These are phyloP conservation scores for Menidia beryllina DNA, from an alignment of 2,113 vertebrate species.

Conservation along the genomic window DNA sequence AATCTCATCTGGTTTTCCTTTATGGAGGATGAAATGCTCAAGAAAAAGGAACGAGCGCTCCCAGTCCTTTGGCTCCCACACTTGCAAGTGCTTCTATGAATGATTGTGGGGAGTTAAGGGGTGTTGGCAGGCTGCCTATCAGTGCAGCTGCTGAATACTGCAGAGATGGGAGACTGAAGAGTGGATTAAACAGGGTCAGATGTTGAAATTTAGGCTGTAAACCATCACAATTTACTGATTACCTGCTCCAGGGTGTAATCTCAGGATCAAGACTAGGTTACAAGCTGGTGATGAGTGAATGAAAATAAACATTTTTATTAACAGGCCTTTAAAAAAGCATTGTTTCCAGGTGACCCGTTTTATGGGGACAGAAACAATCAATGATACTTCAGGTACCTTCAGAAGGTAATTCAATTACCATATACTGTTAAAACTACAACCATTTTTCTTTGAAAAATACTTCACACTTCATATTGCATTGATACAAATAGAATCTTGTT, in stretches of 20 bases:
- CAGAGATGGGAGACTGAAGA: conserved; percentile 56
- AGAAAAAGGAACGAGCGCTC: conserved; percentile 65
- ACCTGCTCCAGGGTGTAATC: conserved; percentile 53
- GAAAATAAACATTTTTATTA: conserved; percentile 12
- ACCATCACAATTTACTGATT: conserved; percentile 68
- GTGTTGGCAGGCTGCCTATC: conserved; percentile 75
- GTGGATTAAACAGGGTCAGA: conserved; percentile 62
- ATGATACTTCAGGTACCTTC: not conserved
- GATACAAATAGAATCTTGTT: too few species aligned
- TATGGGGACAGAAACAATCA: conserved; percentile 11
- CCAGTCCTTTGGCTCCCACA: conserved; percentile 61
- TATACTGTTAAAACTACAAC: not conserved
- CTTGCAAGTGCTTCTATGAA: conserved; percentile 63
- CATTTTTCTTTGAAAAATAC: not conserved
- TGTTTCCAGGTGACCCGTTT: conserved; percentile 13
- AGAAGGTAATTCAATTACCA: not conserved
- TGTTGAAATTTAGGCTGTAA: conserved; percentile 57
- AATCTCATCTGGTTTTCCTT: conserved; percentile 74
- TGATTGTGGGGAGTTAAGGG: conserved; percentile 65
- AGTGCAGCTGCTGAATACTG: conserved; percentile 72
- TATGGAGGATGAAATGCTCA: conserved; percentile 62
- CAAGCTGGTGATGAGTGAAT: conserved; percentile 34
- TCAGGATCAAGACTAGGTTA: conserved; percentile 30
- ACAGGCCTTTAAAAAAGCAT: conserved; percentile 18
- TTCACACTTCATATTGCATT: too few species aligned